Conservation (phyloP, 2,113 vertebrate species). For the Zosterops lateralis region DNA sequence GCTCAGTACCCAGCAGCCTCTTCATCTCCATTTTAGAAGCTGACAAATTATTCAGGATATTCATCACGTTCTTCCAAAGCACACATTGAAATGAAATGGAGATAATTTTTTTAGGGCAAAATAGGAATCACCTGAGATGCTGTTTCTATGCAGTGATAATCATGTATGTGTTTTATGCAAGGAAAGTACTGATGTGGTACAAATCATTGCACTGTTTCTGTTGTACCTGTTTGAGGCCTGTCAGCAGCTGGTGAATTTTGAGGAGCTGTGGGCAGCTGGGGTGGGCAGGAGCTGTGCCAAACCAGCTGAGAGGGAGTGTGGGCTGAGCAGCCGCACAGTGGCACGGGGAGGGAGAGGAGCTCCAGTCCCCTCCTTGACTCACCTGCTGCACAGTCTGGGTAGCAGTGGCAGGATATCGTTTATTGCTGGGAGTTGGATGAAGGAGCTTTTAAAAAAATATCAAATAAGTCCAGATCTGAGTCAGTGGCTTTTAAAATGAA, state of each 20-base stretch:
- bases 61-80: not conserved
- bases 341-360: not conserved
- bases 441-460: conserved; percentile 59
- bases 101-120: conserved; percentile 66
- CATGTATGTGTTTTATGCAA: not conserved
- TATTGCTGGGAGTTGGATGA: conserved; percentile 11
- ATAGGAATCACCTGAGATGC: conserved; percentile 20
- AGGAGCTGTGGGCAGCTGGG: not conserved
- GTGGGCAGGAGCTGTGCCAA: not conserved
- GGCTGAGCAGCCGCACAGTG: not conserved
- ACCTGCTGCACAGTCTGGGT: not conserved
- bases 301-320: not conserved
- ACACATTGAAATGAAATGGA: conserved; percentile 43
- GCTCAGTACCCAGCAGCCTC: not conserved
- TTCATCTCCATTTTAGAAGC: conserved; percentile 7
- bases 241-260: fast-evolving
- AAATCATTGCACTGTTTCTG: not conserved
- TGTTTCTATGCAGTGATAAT: not conserved
- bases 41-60: conserved; percentile 10
- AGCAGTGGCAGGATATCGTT: not conserved
- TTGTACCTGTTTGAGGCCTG: fast-evolving
- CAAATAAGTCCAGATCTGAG: conserved; percentile 67
- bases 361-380: not conserved
- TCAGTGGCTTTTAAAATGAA: conserved; percentile 71
- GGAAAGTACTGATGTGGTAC: not conserved